phyloP scores from a whole-genome alignment of 2,113 vertebrate species.

The Xenopus borealis region DNA sequence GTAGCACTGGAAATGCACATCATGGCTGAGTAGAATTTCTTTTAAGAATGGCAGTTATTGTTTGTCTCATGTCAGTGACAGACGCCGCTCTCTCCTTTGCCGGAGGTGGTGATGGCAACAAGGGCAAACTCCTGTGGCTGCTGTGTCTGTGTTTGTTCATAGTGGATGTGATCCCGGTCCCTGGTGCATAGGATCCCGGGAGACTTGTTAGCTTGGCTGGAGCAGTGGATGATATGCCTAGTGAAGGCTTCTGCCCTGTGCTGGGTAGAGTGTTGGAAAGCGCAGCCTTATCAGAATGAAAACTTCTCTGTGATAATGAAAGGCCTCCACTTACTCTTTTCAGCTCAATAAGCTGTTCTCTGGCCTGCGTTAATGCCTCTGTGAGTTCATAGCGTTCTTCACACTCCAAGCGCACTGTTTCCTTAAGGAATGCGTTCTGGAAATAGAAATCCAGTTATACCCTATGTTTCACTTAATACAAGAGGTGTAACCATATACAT shows the following conservation, averaged over 20 bases:
- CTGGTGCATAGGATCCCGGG: neutral
- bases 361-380: slow-evolving; percentile 71
- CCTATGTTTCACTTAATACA: neutral
- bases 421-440: slow-evolving; percentile 80
- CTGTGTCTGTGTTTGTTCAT: neutral
- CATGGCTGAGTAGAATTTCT: slow-evolving; percentile 61
- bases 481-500: neutral
- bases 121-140: slow-evolving; percentile 1
- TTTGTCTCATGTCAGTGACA: slow-evolving; percentile 51
- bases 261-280: slow-evolving; percentile 28
- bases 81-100: slow-evolving; percentile 47
- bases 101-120: slow-evolving; percentile 52
- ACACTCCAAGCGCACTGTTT: slow-evolving; percentile 84
- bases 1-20: neutral
- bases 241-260: slow-evolving; percentile 43
- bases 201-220: slow-evolving; percentile 31
- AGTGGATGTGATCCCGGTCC: neutral
- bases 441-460: slow-evolving; percentile 47
- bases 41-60: slow-evolving; percentile 48
- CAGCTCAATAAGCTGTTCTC: slow-evolving; percentile 71
- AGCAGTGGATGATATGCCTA: slow-evolving; percentile 33
- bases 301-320: slow-evolving; percentile 42
- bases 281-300: slow-evolving; percentile 49
- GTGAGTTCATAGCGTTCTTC: slow-evolving; percentile 86
- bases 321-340: slow-evolving; percentile 52